phyloP scores from a whole-genome alignment of 2,113 vertebrate species.

The Trichomycterus rosablanca region DNA sequence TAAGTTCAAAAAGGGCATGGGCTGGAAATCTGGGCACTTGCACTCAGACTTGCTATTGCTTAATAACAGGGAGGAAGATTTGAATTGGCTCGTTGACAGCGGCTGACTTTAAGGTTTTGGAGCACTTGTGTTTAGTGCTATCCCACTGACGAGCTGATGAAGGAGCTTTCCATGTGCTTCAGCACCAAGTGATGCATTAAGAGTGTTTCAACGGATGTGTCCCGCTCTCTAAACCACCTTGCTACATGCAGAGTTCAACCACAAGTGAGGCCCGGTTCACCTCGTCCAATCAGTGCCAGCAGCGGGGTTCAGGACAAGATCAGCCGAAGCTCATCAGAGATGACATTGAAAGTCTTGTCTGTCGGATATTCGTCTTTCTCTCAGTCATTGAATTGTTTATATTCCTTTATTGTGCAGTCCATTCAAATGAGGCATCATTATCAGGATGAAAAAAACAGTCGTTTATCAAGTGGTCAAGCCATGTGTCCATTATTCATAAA shows the following conservation, averaged over 20 bases:
- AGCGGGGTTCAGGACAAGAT: conserved; percentile 32
- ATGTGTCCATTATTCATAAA: too few relatives aligned
- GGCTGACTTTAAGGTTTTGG: background rate
- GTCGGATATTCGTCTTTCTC: conserved; percentile 38
- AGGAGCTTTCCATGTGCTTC: conserved; percentile 35
- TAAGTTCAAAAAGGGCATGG: conserved; percentile 40
- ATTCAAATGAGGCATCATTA: too few relatives aligned
- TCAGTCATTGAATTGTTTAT: background rate
- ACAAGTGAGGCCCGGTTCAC: conserved; percentile 55
- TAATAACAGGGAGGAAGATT: conserved; percentile 36
- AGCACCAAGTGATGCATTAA: conserved; percentile 1
- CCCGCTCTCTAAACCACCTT: background rate
- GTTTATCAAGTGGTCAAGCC: too few relatives aligned
- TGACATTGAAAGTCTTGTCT: conserved; percentile 55
- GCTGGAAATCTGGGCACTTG: conserved; percentile 22
- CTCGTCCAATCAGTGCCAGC: conserved; percentile 51
- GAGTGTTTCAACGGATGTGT: conserved; percentile 5
- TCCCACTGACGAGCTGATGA: conserved; percentile 31
- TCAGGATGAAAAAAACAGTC: too few relatives aligned
- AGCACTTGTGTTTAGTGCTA: conserved; percentile 27
- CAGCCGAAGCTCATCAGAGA: conserved; percentile 45
- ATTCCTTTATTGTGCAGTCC: too few relatives aligned
- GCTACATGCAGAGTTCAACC: conserved; percentile 46
- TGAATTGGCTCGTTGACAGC: conserved; percentile 28
- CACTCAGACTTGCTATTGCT: conserved; percentile 40